phyloP scores from a whole-genome alignment of 1,140 invertebrate species.

The Drosophila nannoptera region DNA sequence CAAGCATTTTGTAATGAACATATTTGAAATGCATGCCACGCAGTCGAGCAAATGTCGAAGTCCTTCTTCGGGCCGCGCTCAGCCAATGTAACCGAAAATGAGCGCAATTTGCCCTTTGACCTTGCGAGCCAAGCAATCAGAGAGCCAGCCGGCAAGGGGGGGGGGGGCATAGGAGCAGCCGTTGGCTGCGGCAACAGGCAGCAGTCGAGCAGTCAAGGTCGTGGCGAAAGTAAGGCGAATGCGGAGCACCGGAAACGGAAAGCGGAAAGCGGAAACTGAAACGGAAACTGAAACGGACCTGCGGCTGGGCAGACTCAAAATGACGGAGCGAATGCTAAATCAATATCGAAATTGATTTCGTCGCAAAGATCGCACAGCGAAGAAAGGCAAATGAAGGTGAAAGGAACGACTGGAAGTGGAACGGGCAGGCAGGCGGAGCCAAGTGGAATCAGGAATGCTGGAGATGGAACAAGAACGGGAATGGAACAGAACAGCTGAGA shows the following conservation, averaged over 20 bases:
- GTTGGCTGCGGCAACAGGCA: conserved; percentile 9
- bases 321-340: neutral
- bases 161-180: neutral
- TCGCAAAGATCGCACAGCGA: neutral
- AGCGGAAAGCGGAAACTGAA: neutral
- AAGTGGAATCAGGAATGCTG: neutral
- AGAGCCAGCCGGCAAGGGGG: neutral
- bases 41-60: conserved; percentile 36
- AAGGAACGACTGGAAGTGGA: conserved; percentile 1
- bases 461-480: neutral
- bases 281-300: neutral
- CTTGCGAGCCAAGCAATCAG: conserved; percentile 22
- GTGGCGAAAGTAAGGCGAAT: neutral
- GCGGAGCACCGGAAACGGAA: neutral
- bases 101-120: conserved; percentile 62
- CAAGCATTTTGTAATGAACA: conserved; percentile 64
- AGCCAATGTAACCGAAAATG: conserved; percentile 61
- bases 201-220: conserved; percentile 3
- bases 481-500: too few species aligned
- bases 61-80: conserved; percentile 38
- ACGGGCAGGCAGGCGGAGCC: neutral
- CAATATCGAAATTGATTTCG: conserved; percentile 2
- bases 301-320: neutral
- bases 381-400: neutral
- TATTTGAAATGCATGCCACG: conserved; percentile 69